These are phyloP conservation scores for Nannobrachium achirus DNA, from an alignment of 2,113 vertebrate species.

Conservation along the genomic window DNA sequence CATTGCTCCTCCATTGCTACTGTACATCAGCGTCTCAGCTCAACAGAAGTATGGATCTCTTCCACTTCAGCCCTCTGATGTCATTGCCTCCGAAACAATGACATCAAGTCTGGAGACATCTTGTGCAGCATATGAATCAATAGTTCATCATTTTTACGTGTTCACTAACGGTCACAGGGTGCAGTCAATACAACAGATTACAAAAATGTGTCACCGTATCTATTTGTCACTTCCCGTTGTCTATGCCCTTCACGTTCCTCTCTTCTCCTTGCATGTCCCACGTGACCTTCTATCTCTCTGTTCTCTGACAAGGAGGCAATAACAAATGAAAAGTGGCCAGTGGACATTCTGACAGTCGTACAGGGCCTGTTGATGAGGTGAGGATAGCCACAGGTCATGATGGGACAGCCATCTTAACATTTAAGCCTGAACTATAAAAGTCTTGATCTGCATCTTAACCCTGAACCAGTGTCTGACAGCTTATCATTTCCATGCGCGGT, in stretches of 20 bases:
- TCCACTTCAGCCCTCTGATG: no score
- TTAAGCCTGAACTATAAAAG: no score
- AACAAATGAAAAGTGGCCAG: not conserved
- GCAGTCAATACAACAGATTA: not conserved
- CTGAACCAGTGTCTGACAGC: not conserved
- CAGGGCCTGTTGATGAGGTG: no score
- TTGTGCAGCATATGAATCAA: conserved; percentile 31
- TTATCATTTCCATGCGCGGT: not conserved
- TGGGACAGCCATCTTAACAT: conserved; percentile 1
- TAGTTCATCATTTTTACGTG: conserved; percentile 15
- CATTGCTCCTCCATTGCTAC: conserved; percentile 26
- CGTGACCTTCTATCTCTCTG: not conserved
- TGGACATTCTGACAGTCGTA: not conserved
- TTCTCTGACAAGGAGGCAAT: not conserved
- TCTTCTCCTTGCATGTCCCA: not conserved
- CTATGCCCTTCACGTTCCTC: not conserved
- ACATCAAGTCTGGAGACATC: conserved; percentile 38
- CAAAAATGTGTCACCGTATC: not conserved
- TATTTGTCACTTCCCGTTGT: not conserved
- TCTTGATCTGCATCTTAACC: not conserved
- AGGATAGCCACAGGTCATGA: conserved; percentile 4
- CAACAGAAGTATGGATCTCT: conserved; percentile 13
- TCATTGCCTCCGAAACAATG: conserved; percentile 33
- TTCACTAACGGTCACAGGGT: conserved; percentile 3
- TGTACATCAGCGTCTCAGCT: conserved; percentile 36